These are phyloP conservation scores for Fukomys damarensis DNA, from an alignment of 2,113 vertebrate genomes.

Conservation along the genomic window DNA sequence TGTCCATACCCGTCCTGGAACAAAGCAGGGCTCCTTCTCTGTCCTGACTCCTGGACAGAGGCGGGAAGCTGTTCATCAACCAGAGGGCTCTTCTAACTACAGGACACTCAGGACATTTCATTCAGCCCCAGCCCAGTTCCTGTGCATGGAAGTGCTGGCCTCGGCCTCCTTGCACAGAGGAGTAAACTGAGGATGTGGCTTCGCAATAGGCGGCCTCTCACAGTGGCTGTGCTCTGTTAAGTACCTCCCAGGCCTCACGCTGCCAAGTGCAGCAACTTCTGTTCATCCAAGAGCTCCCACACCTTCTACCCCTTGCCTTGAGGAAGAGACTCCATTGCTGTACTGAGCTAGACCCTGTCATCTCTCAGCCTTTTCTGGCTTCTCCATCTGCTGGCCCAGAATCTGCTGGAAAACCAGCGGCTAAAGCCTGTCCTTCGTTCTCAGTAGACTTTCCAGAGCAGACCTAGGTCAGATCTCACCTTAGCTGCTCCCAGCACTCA, in stretches of 20 bases:
- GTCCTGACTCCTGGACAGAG: neutral
- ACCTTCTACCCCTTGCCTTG: neutral
- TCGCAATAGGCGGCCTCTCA: accelerated
- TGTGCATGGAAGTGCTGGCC: neutral
- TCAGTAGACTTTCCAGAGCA: no score
- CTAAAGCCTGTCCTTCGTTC: neutral
- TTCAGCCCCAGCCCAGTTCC: no score
- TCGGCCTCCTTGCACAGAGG: neutral
- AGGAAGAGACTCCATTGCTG: neutral
- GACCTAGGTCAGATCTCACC: neutral
- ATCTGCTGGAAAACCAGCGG: neutral
- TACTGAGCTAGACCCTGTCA: neutral
- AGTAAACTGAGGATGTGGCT: neutral
- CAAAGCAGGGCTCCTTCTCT: neutral
- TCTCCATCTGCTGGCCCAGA: neutral
- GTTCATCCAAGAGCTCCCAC: neutral
- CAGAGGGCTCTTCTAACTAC: accelerated
- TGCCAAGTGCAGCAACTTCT: neutral
- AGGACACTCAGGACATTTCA: neutral
- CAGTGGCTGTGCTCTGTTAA: accelerated
- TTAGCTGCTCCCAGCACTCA: neutral
- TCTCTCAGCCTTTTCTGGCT: neutral
- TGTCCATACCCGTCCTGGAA: neutral
- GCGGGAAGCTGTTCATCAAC: no score
- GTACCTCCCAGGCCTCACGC: neutral